Conservation (phyloP, 2,797 vertebrate genomes). For the Babyrousa celebensis region DNA sequence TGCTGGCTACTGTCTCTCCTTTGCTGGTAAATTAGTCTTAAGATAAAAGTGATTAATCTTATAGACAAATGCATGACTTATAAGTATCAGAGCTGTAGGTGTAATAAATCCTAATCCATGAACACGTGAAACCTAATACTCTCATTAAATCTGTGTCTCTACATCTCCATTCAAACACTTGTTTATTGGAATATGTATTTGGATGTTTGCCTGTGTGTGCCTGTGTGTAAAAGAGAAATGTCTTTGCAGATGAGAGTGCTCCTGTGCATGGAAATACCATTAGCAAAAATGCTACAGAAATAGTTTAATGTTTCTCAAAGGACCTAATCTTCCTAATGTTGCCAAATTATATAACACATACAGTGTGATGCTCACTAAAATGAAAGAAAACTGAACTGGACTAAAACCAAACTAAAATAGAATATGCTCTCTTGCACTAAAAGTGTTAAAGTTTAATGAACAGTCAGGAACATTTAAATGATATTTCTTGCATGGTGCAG, state of each 20-base stretch:
- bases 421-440: background rate
- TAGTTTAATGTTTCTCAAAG: conserved; percentile 46
- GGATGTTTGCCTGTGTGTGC: background rate
- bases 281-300: conserved; percentile 51
- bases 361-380: conserved; percentile 20
- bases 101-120: background rate
- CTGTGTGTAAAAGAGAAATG: conserved; percentile 4
- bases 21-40: conserved; percentile 10
- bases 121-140: background rate
- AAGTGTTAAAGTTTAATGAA: conserved; percentile 37
- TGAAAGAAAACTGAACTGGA: conserved; percentile 24
- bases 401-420: conserved; percentile 50
- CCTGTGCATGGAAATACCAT: background rate
- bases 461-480: conserved; percentile 9
- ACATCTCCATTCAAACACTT: background rate
- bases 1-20: background rate
- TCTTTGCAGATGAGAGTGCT: background rate
- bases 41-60: conserved; percentile 8
- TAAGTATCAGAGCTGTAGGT: background rate
- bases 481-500: background rate
- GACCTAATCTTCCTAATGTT: conserved; percentile 36
- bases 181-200: background rate
- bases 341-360: background rate
- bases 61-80: background rate
- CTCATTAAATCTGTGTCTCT: background rate